These are phyloP conservation scores for Enchytraeus crypticus DNA, from an alignment of 2,888 invertebrate species.

Conservation along the genomic window DNA sequence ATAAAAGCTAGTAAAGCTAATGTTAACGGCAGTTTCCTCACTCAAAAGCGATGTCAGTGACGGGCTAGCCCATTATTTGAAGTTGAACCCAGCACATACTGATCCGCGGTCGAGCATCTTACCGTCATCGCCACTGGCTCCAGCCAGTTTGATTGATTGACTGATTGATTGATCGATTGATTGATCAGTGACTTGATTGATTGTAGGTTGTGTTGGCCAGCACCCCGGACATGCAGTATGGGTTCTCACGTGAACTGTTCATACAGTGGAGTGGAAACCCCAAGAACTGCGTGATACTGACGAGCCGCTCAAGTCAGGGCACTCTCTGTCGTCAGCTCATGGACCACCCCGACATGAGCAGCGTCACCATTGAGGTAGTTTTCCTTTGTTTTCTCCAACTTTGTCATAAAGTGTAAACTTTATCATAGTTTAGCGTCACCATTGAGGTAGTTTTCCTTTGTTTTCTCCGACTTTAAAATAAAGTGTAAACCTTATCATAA, in stretches of 20 bases:
- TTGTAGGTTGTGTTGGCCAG: conserved; percentile 77
- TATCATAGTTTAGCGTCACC: not conserved
- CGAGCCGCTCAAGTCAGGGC: conserved; percentile 60
- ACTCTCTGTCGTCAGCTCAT: conserved; percentile 54
- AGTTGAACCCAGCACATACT: too few species aligned
- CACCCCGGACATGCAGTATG: conserved; percentile 86
- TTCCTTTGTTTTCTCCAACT: not conserved
- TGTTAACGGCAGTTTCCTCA: too few species aligned
- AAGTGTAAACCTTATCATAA: not conserved
- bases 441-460: not conserved
- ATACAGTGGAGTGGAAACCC: conserved; percentile 83
- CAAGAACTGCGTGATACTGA: conserved; percentile 87
- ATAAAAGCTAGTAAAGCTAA: too few species aligned
- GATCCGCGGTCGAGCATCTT: too few species aligned
- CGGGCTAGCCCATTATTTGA: too few species aligned
- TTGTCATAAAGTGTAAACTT: not conserved
- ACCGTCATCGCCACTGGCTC: too few species aligned
- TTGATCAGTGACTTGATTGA: not conserved
- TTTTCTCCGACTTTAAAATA: not conserved
- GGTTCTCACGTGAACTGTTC: conserved; percentile 88
- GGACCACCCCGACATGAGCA: conserved; percentile 44
- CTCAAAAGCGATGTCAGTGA: too few species aligned
- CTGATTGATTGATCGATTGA: too few species aligned
- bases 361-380: conserved; percentile 3
- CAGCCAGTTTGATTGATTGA: too few species aligned